These are phyloP conservation scores for Polymixis lichenea DNA, from an alignment of 2,888 invertebrate species.

Conservation along the genomic window DNA sequence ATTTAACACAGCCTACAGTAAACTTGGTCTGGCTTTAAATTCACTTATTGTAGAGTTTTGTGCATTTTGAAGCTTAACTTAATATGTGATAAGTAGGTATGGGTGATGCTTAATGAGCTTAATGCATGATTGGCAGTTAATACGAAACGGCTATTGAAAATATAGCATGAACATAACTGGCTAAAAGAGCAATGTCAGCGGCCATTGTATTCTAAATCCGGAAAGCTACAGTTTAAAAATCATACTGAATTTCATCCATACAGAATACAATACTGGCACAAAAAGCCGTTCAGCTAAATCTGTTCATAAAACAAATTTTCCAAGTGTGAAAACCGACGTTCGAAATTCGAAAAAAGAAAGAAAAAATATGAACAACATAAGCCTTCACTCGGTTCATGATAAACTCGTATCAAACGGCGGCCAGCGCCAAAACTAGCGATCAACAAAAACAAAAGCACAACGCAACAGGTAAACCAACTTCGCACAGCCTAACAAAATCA, in stretches of 20 bases:
- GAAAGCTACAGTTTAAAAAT: conserved; percentile 30
- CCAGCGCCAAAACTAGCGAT: conserved; percentile 79
- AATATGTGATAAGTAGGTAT: no score
- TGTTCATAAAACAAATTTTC: conserved; percentile 66
- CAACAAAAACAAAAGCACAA: conserved; percentile 84
- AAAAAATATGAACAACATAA: conserved; percentile 65
- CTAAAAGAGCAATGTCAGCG: neutral
- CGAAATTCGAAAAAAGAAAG: conserved; percentile 57
- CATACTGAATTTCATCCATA: conserved; percentile 24
- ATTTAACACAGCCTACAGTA: conserved; percentile 62
- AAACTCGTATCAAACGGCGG: conserved; percentile 77
- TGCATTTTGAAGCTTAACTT: conserved; percentile 3
- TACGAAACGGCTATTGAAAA: neutral
- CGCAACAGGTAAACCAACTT: conserved; percentile 81
- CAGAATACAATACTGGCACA: conserved; percentile 32
- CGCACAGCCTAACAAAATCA: conserved; percentile 46
- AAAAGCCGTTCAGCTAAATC: conserved; percentile 50
- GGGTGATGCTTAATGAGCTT: neutral
- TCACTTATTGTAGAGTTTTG: conserved; percentile 46
- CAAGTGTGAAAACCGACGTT: conserved; percentile 57
- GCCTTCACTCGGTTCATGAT: conserved; percentile 67
- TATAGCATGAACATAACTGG: neutral
- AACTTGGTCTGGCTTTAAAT: conserved; percentile 53
- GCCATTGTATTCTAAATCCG: conserved; percentile 29
- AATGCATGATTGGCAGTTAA: neutral